phyloP scores from a whole-genome alignment of 2,888 invertebrate genomes.

The Callyntrura sp. region DNA sequence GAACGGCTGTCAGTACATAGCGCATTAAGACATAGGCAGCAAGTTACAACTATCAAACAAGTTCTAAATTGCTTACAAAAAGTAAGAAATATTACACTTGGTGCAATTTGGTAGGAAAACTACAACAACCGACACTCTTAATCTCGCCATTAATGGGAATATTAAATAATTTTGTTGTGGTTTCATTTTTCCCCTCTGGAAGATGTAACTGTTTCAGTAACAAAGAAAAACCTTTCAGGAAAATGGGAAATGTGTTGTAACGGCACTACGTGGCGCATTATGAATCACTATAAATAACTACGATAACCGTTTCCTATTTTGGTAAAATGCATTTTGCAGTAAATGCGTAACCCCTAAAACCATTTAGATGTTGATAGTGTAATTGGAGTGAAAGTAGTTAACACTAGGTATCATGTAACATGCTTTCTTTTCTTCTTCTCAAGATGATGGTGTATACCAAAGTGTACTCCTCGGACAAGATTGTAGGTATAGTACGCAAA shows the following conservation, averaged over 20 bases:
- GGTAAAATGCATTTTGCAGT: too few species aligned
- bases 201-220: not conserved
- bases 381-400: not conserved
- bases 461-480: slow-evolving; percentile 74
- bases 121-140: not conserved
- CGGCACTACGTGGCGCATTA: not conserved
- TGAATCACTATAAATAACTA: too few species aligned
- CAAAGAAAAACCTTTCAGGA: too few species aligned
- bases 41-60: not conserved
- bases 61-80: not conserved
- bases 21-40: not conserved
- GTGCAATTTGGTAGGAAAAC: not conserved
- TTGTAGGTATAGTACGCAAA: slow-evolving; percentile 77
- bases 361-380: too few species aligned
- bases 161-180: not conserved
- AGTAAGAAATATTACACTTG: not conserved
- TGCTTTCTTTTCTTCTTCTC: not conserved
- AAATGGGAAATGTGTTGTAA: too few species aligned
- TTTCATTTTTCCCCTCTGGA: not conserved
- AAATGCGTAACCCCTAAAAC: too few species aligned
- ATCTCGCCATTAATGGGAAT: not conserved
- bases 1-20: slow-evolving; percentile 68
- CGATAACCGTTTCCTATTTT: too few species aligned
- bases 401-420: too few species aligned
- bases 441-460: slow-evolving; percentile 80